A percentile compares a stretch with the other conserved stretches of the same genome.
phyloP scores from a whole-genome alignment of 2,888 invertebrate species.

The Tetragonisca angustula region DNA sequence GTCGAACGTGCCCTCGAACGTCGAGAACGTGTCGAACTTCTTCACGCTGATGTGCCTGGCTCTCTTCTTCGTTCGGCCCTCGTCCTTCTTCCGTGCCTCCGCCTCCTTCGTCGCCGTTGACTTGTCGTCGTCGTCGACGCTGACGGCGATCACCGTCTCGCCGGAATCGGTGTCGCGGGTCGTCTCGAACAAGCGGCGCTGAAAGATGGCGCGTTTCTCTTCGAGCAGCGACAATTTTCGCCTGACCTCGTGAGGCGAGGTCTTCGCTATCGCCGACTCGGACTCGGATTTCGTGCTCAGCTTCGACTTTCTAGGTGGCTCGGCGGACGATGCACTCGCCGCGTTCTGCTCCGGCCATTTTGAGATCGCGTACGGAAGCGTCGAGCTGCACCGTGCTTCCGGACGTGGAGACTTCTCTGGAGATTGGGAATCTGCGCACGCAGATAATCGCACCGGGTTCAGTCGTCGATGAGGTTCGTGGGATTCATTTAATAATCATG shows the following conservation, averaged over 20 bases:
- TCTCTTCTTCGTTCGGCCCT: constrained; percentile 52
- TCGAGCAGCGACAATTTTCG: constrained; percentile 77
- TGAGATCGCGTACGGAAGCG: constrained; percentile 85
- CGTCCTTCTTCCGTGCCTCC: constrained; percentile 1
- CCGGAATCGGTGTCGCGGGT: constrained; percentile 72
- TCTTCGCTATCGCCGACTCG: constrained; percentile 67
- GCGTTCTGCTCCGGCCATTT: constrained; percentile 83
- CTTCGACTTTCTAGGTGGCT: constrained; percentile 54
- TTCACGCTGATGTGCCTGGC: constrained; percentile 78
- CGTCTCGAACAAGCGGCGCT: constrained; percentile 75
- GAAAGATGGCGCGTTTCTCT: constrained; percentile 80
- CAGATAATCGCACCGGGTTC: constrained; percentile 14
- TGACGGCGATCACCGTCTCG: constrained; percentile 75
- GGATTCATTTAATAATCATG: background rate
- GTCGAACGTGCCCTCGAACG: constrained; percentile 80
- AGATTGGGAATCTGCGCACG: constrained; percentile 51
- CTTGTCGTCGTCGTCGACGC: constrained; percentile 63
- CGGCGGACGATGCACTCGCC: background rate
- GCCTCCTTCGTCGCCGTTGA: background rate
- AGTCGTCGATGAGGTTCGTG: background rate
- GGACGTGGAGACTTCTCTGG: constrained; percentile 19
- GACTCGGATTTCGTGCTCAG: constrained; percentile 72
- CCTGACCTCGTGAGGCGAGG: constrained; percentile 75
- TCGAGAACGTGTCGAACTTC: constrained; percentile 80
- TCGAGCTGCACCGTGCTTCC: constrained; percentile 81